Percentiles rank a stretch among this genome's conserved stretches.
phyloP scores from a whole-genome alignment of 2,797 vertebrate genomes.

The Alectoris magna region DNA sequence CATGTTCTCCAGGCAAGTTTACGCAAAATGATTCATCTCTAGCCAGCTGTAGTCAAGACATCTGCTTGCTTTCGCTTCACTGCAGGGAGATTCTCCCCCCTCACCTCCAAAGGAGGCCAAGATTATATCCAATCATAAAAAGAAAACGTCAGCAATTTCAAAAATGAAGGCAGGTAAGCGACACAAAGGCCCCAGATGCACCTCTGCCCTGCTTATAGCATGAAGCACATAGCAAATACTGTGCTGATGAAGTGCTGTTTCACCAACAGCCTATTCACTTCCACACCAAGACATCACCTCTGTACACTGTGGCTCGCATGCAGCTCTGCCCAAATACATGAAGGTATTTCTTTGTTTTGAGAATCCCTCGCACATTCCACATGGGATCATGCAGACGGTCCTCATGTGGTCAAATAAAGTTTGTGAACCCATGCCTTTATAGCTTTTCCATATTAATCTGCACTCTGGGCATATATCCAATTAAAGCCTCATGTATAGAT shows the following conservation, averaged over 20 bases:
- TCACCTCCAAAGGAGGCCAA: constrained; percentile 30
- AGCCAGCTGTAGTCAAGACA: constrained; percentile 68
- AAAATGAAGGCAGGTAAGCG: background rate
- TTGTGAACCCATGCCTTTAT: constrained; percentile 66
- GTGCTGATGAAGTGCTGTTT: background rate
- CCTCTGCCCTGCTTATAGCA: background rate
- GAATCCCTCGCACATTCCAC: constrained; percentile 51
- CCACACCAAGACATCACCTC: background rate
- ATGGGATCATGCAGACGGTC: constrained; percentile 17
- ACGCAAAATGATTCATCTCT: constrained; percentile 58
- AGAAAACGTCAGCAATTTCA: background rate
- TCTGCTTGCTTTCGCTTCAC: constrained; percentile 67
- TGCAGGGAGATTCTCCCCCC: constrained; percentile 1
- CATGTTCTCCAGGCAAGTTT: constrained; percentile 60
- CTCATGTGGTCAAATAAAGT: constrained; percentile 58
- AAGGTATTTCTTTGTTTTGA: constrained; percentile 48
- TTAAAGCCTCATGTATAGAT: constrained; percentile 66
- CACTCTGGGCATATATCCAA: constrained; percentile 62
- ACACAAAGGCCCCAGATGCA: background rate
- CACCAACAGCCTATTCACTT: background rate
- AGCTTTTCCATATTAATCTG: constrained; percentile 67
- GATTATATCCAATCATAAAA: background rate
- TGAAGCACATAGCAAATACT: background rate
- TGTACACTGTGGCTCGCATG: background rate
- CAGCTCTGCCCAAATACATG: background rate